These are phyloP conservation scores for Drosophila dunni DNA, from an alignment of 1,140 invertebrate genomes.

Conservation along the genomic window DNA sequence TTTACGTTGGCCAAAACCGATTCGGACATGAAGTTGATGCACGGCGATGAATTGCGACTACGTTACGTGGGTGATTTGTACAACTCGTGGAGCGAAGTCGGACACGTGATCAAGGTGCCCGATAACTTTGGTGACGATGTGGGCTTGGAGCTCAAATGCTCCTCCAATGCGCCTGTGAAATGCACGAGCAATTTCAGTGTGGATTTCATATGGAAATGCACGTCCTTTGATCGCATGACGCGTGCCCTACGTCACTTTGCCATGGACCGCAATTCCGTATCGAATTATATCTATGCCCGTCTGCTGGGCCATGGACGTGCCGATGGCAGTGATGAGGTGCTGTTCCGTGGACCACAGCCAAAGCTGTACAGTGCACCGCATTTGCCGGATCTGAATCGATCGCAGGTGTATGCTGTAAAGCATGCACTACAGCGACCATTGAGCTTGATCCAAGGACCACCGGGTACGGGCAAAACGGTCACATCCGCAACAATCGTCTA, in stretches of 20 bases:
- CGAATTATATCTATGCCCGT: conserved; percentile 98
- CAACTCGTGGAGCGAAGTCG: conserved; percentile 97
- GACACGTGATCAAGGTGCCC: conserved; percentile 99
- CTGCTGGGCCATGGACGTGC: conserved; percentile 95
- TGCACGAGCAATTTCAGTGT: conserved; percentile 98
- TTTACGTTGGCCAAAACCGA: conserved; percentile 99
- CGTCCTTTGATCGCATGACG: conserved; percentile 99
- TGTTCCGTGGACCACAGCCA: conserved; percentile 93
- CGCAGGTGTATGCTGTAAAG: conserved; percentile 99
- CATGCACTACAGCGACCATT: conserved; percentile 98
- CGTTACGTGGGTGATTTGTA: conserved; percentile 97
- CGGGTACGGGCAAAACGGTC: conserved; percentile 98
- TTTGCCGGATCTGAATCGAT: conserved; percentile 98
- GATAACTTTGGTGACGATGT: conserved; percentile 99
- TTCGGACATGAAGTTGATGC: conserved; percentile 99
- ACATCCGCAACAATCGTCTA: conserved; percentile 99
- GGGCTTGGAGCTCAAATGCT: conserved; percentile 97
- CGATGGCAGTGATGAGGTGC: conserved; percentile 96
- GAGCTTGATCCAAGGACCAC: conserved; percentile 97
- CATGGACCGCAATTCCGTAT: conserved; percentile 97
- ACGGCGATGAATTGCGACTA: conserved; percentile 98
- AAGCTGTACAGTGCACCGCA: conserved; percentile 99
- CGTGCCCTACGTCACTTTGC: conserved; percentile 97
- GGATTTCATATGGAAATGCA: conserved; percentile 99
- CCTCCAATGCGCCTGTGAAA: conserved; percentile 94